phyloP scores from a whole-genome alignment of 2,888 invertebrate genomes.

The Julus scandinavius region DNA sequence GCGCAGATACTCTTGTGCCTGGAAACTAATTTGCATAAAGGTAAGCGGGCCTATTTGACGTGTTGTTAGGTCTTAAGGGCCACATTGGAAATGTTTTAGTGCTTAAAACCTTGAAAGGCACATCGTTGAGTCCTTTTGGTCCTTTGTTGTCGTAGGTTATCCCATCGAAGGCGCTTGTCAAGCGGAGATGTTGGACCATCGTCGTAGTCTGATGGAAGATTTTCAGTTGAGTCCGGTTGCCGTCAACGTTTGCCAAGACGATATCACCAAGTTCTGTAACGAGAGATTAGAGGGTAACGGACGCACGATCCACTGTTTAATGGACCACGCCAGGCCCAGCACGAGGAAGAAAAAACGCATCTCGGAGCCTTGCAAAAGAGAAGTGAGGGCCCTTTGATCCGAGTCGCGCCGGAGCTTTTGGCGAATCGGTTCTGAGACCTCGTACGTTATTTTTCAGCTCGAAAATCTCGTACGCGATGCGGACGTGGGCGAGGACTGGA shows the following conservation, averaged over 20 bases:
- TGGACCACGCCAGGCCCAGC: slow-evolving; percentile 80
- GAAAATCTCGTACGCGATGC: slow-evolving; percentile 84
- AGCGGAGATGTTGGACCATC: slow-evolving; percentile 89
- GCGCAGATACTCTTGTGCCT: slow-evolving; percentile 93
- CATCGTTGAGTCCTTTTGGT: no score
- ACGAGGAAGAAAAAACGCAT: slow-evolving; percentile 73
- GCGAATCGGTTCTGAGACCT: background rate
- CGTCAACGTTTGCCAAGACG: slow-evolving; percentile 84
- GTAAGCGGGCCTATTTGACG: slow-evolving; percentile 60
- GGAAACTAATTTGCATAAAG: slow-evolving; percentile 71
- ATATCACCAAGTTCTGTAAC: slow-evolving; percentile 79
- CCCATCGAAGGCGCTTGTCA: slow-evolving; percentile 82
- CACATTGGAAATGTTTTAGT: slow-evolving; percentile 15
- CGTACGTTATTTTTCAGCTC: slow-evolving; percentile 69
- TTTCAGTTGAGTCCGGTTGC: slow-evolving; percentile 93
- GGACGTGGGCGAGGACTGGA: slow-evolving; percentile 95
- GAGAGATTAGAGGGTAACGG: slow-evolving; percentile 79
- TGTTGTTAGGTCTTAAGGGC: background rate
- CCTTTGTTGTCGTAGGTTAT: slow-evolving; percentile 63
- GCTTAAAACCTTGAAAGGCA: no score
- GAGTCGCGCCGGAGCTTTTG: background rate
- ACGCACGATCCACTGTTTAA: slow-evolving; percentile 91
- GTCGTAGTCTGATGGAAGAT: slow-evolving; percentile 91
- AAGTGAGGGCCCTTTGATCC: background rate
- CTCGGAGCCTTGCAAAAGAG: slow-evolving; percentile 74